phyloP scores from a whole-genome alignment of 2,113 vertebrate genomes.

The Pteronura brasiliensis region DNA sequence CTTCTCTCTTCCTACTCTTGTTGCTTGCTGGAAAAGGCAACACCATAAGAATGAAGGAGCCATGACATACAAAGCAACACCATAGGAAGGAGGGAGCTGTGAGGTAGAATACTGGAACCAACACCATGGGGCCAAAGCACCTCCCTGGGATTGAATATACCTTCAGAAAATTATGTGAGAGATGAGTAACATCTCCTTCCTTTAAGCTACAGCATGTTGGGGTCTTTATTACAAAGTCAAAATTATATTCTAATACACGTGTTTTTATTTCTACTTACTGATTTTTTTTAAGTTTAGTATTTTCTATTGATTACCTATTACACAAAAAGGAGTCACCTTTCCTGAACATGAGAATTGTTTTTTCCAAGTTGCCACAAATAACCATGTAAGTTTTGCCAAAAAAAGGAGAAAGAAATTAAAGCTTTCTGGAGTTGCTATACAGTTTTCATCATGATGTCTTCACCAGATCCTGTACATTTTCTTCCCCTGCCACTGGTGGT shows the following conservation, averaged over 20 bases:
- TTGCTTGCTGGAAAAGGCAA: background rate
- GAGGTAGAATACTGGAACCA: background rate
- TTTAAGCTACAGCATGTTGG: background rate
- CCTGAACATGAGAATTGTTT: background rate
- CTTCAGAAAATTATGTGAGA: background rate
- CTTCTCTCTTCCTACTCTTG: background rate
- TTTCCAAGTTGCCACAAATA: background rate
- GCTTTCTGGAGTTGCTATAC: background rate
- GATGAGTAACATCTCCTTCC: background rate
- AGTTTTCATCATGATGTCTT: background rate
- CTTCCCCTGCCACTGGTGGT: background rate
- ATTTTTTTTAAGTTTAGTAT: background rate
- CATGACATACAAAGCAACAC: background rate
- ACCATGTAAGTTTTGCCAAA: background rate
- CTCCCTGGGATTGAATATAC: no score
- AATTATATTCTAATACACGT: background rate
- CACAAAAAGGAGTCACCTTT: background rate
- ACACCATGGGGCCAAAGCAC: background rate
- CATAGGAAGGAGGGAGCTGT: background rate
- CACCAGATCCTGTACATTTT: background rate
- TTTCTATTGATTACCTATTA: background rate
- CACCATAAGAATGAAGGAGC: background rate
- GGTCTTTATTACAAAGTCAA: background rate
- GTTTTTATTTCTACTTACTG: background rate
- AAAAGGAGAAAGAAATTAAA: background rate